Base-by-base conservation (phyloP, 2,888 invertebrate species). In the Netelia virgata region DNA sequence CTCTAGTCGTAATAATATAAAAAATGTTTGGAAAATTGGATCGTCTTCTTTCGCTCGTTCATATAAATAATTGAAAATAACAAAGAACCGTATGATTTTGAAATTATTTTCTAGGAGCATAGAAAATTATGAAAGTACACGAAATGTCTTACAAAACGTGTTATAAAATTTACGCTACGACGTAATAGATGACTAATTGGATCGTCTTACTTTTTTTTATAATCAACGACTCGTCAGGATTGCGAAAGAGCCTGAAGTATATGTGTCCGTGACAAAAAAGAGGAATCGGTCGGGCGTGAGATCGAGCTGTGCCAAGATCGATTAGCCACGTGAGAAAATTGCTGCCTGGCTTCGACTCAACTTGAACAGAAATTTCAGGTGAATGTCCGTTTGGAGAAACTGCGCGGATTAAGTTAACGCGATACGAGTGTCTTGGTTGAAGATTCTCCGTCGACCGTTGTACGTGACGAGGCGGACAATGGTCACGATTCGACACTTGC, bases 291-390 rank as follows among this genome's bases (percentile, higher is more conserved):
- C 43, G 57, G 74, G 73, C 84, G 77, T 78, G 73, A 74, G 73
- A 64, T 43, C 14, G 53, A n/a, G 28, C 41, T 28, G 74, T 82
- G 84, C 81, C 81, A 82, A 78, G 70, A 84, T 84, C 77, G 84
- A 84, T 84, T 84, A 84, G 84, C 50, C 57, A 77, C 81, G 84
- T 81, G 81, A 84, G 84, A 82, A 81, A 78, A 84, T 64, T 64
- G 77, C 74, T 64, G 55, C 43, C 55, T 78, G 74, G 69, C 69
- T 79, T 79, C 57, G 73, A 53, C 41, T 74, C 78, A 83, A 69
- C 74, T 79, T 41, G 61, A 70, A 70, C 50, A 23, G 74, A 72
- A 82, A 84, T 82, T 74, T 74, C 68, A 47, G 57, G 64, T 50
- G 76, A 78, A 47, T 70, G 69, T 57, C 41, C 69, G 53, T 18